These are phyloP conservation scores for Pocota personata DNA, from an alignment of 2,888 invertebrate genomes.

Conservation along the genomic window DNA sequence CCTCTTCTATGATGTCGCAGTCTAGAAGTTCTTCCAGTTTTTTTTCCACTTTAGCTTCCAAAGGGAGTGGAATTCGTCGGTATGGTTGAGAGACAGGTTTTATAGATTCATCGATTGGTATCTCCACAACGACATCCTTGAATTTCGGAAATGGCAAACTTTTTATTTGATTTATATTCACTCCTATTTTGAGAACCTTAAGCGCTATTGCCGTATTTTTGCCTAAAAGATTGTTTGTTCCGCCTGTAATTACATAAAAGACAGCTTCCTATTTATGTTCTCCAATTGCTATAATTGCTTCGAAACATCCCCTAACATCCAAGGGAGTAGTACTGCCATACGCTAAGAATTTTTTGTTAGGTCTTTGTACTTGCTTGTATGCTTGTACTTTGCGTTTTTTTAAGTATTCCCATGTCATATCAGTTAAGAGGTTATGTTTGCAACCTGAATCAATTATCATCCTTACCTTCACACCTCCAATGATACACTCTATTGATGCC, in stretches of 20 bases:
- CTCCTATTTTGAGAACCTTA: conserved; percentile 11
- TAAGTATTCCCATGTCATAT: conserved; percentile 24
- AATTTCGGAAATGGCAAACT: conserved; percentile 28
- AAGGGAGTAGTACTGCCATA: conserved; percentile 4
- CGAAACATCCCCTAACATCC: no score
- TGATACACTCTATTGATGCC: conserved; percentile 21
- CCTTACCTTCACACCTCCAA: conserved; percentile 27
- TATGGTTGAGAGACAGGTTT: conserved; percentile 20
- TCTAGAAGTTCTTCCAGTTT: conserved; percentile 34
- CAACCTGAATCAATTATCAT: conserved; percentile 32
- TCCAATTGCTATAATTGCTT: no score
- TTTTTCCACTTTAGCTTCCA: conserved; percentile 26
- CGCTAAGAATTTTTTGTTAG: conserved; percentile 31
- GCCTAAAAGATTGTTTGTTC: conserved; percentile 8
- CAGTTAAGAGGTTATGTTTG: conserved; percentile 21
- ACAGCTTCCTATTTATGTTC: no score
- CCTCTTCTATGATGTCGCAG: no score
- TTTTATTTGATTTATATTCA: conserved; percentile 9
- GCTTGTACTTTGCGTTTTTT: conserved; percentile 1
- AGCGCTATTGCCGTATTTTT: conserved; percentile 25
- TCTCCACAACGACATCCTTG: conserved; percentile 17
- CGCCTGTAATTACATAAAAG: not conserved
- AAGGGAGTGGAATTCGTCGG: conserved; percentile 20
- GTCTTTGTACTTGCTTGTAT: conserved; percentile 27
- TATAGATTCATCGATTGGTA: conserved; percentile 24